Conservation (phyloP, 2,888 invertebrate species). For the Nebria salina region DNA sequence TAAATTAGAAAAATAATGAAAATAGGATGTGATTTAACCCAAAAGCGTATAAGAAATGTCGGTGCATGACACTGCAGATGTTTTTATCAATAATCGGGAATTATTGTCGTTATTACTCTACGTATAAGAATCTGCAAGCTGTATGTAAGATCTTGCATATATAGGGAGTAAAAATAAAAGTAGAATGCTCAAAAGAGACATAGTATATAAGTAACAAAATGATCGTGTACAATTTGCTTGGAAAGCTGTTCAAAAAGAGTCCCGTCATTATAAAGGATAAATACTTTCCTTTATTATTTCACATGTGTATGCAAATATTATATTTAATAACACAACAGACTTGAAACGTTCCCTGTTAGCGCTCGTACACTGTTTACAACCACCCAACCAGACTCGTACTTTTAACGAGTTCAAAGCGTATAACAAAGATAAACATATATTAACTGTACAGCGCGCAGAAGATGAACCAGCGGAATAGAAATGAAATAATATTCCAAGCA, state of each 20-base stretch:
- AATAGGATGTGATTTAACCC: no score
- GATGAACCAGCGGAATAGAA: neutral
- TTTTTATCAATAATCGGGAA: no score
- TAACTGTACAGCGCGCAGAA: neutral
- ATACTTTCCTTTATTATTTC: slow-evolving; percentile 41
- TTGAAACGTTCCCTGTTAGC: neutral
- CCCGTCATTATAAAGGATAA: slow-evolving; percentile 37
- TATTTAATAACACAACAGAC: slow-evolving; percentile 36
- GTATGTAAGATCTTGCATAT: no score
- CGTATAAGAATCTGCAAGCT: no score
- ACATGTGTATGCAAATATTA: slow-evolving; percentile 45
- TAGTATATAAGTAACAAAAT: neutral
- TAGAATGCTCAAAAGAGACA: no score
- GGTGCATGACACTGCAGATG: no score
- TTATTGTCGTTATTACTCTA: no score
- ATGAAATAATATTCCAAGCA: neutral
- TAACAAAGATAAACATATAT: neutral
- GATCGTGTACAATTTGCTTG: slow-evolving; percentile 16
- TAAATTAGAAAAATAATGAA: no score
- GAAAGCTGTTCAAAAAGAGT: neutral
- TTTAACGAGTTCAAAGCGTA: neutral
- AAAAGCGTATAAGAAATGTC: no score
- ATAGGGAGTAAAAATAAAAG: neutral
- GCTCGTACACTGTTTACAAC: neutral
- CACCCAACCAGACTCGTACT: neutral